Base-by-base conservation (phyloP, 2,113 vertebrate genomes). In the Embiotoca jacksoni region DNA sequence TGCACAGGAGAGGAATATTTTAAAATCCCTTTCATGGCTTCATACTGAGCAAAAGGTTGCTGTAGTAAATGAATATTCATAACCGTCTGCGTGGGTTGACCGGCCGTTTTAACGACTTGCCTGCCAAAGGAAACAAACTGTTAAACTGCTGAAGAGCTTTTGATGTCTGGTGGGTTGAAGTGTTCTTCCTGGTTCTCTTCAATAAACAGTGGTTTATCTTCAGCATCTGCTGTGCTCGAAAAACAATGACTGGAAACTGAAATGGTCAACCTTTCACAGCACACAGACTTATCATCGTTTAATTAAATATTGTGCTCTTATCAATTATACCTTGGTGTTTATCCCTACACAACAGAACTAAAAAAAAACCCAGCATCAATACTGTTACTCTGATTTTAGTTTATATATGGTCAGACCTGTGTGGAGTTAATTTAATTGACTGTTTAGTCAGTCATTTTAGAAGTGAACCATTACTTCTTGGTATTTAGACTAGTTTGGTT, bases 111-210 rank as follows among this genome's bases (percentile, higher is more conserved):
- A 78, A 81, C 57, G 5, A 33, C 49, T 56, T 58, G 87, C 49
- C 58, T 58, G 87, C 88, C 86, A 89, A 87, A 70, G 58, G 74
- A 89, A 90, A 87, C 80, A 82, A 82, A 82, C 83, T 66, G 61
- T 83, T 78, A 89, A 91, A 75, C 56, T 80, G 81, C 61, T 57
- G 35, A 83, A 57, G 47, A 60, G 69, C 78, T 81, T 84, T 89
- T 90, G 85, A 88, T 84, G 73, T 80, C 62, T 66, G 68, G 13
- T 56, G 44, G 10, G 47, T 78, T 81, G 47, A 68, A 73, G 88
- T 77, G 78, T 89, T 83, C 82, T 82, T 82, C 73, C 56, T 61
- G 63, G 7, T 85, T 89, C 37, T 78, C 72, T 61, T 86, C 72
- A 56, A 74, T 67, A 82, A 83, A 85, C 65, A 72, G 68, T 14